Conservation (phyloP, 2,113 vertebrate species). For the Malurus elegans region DNA sequence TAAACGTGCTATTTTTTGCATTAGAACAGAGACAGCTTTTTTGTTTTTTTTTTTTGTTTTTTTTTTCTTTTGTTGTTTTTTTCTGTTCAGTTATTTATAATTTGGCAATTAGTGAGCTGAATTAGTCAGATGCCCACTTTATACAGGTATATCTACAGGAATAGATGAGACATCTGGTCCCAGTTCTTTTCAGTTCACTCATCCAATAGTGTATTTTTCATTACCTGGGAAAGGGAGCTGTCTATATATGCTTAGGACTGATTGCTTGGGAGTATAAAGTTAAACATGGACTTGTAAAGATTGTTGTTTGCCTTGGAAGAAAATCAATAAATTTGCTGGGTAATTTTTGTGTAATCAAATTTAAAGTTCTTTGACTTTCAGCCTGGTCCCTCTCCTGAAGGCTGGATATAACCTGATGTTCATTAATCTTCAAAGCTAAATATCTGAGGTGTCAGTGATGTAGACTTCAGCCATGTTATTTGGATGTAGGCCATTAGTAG, state of each 20-base stretch:
- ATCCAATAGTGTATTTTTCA: background rate
- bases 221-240: background rate
- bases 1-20: background rate
- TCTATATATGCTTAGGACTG: background rate
- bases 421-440: conserved; percentile 52
- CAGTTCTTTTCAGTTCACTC: background rate
- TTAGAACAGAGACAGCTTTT: background rate
- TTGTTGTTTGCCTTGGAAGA: conserved; percentile 41
- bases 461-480: background rate
- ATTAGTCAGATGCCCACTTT: background rate
- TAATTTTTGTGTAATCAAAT: conserved; percentile 54
- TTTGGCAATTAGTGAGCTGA: background rate
- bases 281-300: conserved; percentile 31
- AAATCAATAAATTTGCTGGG: conserved; percentile 30
- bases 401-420: conserved; percentile 33
- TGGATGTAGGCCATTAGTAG: background rate
- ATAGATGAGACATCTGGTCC: background rate
- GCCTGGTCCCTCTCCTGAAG: conserved; percentile 38
- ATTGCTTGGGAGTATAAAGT: conserved; percentile 22
- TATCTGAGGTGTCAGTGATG: background rate
- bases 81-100: background rate
- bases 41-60: background rate
- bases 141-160: background rate
- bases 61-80: no score
- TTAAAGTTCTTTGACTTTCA: conserved; percentile 52